phyloP scores from a whole-genome alignment of 2,797 vertebrate genomes.

The Danio aesculapii region DNA sequence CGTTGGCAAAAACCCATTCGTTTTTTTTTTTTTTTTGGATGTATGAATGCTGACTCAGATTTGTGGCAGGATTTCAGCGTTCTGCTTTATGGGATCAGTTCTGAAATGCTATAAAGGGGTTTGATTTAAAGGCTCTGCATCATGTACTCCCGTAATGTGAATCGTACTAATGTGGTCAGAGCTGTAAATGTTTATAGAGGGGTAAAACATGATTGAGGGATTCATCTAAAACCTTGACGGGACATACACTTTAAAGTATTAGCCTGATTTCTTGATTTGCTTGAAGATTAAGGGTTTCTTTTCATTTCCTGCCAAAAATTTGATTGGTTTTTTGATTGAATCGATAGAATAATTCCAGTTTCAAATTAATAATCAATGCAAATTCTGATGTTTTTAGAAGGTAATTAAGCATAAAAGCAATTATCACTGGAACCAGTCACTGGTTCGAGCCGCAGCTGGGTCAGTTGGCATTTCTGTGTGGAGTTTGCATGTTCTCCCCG shows the following conservation, averaged over 20 bases:
- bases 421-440: too few relatives aligned
- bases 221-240: neutral
- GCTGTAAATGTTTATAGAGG: slow-evolving; percentile 33
- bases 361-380: neutral
- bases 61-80: slow-evolving; percentile 17
- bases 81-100: slow-evolving; percentile 38
- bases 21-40: neutral
- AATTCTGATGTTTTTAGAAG: neutral
- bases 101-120: slow-evolving; percentile 40
- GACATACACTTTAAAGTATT: slow-evolving; percentile 7
- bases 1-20: neutral
- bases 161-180: slow-evolving; percentile 24
- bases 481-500: too few relatives aligned
- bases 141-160: slow-evolving; percentile 14
- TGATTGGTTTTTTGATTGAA: neutral
- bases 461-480: too few relatives aligned
- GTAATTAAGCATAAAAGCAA: too few relatives aligned
- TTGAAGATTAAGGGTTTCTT: slow-evolving; percentile 9
- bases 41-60: slow-evolving; percentile 40
- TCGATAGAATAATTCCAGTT: neutral
- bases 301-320: neutral
- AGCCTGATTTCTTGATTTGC: slow-evolving; percentile 7
- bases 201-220: slow-evolving; percentile 26
- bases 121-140: slow-evolving; percentile 38
- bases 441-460: too few relatives aligned